Evolutionary conservation across 2,113 vertebrate species (phyloP).

Genomic region (Gavia stellata): DNA sequence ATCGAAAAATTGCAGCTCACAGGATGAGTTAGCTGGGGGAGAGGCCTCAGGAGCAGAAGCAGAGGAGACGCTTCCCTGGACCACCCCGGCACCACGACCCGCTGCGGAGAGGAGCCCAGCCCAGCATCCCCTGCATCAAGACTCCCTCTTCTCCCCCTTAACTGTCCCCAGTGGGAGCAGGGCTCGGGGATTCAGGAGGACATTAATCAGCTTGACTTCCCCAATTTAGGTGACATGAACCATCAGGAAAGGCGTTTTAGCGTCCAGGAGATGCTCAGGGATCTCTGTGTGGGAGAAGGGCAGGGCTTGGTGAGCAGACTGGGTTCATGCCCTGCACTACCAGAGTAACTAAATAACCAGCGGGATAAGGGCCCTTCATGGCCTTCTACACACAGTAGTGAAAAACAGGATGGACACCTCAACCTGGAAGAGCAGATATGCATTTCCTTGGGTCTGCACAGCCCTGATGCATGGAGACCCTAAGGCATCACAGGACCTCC

Average conservation of each 20-base stretch:
- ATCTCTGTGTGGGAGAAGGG: neutral
- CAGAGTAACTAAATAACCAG: neutral
- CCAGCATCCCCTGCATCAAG: neutral
- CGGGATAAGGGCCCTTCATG: neutral
- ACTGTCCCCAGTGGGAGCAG: neutral
- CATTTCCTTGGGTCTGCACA: accelerated
- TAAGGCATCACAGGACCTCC: neutral
- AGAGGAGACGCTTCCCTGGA: accelerated
- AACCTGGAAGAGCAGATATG: neutral
- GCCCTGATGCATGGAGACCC: neutral
- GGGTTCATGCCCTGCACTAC: neutral
- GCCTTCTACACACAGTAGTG: neutral
- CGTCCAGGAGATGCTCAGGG: neutral
- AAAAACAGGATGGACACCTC: neutral
- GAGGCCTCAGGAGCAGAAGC: neutral
- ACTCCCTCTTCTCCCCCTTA: neutral
- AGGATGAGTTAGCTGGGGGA: neutral
- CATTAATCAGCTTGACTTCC: neutral
- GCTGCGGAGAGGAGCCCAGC: neutral
- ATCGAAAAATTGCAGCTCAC: neutral
- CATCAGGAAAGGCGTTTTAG: neutral
- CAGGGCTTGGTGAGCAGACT: accelerated
- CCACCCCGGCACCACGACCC: neutral
- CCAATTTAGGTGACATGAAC: accelerated
- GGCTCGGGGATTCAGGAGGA: neutral